Percentiles rank a stretch among this genome's conserved stretches.
These are phyloP conservation scores for Sturmia bella DNA, from an alignment of 2,888 invertebrate species.

Conservation along the genomic window DNA sequence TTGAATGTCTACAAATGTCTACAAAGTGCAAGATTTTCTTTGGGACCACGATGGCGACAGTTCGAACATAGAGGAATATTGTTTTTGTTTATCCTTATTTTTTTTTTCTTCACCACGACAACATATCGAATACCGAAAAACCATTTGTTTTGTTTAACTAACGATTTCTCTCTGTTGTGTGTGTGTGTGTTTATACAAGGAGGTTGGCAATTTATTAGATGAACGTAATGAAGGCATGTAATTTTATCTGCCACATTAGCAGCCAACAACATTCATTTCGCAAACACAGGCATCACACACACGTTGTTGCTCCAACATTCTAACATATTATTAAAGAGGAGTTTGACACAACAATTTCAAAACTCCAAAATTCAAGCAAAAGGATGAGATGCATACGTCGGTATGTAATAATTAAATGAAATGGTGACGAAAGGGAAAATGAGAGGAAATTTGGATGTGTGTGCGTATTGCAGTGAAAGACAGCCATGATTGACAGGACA, in stretches of 20 bases:
- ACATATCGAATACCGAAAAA: background rate
- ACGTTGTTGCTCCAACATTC: background rate
- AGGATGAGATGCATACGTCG: background rate
- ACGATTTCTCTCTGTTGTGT: background rate
- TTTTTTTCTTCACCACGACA: background rate
- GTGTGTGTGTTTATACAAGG: too few relatives aligned
- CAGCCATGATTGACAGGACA: too few relatives aligned
- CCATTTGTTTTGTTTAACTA: conserved; percentile 4
- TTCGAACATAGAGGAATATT: too few relatives aligned
- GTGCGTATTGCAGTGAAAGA: too few relatives aligned
- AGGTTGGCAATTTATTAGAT: background rate
- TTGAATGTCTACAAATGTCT: too few relatives aligned
- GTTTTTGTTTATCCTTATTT: background rate
- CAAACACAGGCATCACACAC: too few relatives aligned
- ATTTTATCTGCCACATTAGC: background rate
- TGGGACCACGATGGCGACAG: too few relatives aligned
- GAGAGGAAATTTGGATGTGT: too few relatives aligned
- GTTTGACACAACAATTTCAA: background rate
- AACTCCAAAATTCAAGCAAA: background rate
- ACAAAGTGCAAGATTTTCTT: too few relatives aligned
- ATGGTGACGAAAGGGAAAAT: too few relatives aligned
- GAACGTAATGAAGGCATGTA: background rate
- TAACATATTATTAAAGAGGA: background rate
- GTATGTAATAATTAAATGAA: too few relatives aligned
- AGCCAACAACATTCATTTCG: background rate